Conservation (phyloP, 2,888 invertebrate genomes). For the Drepanosiphum platanoidis region DNA sequence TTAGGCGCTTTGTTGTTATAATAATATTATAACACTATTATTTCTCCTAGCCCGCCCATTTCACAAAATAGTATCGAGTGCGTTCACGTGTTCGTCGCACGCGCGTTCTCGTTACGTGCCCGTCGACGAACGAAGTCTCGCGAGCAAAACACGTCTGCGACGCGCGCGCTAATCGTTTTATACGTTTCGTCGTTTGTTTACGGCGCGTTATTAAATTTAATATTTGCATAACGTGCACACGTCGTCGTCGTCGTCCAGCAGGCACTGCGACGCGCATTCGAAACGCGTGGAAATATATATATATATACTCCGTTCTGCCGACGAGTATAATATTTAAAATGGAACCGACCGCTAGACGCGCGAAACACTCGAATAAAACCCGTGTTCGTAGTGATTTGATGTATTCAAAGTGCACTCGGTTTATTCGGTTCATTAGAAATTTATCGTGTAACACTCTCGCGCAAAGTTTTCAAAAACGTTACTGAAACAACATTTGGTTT, state of each 20-base stretch:
- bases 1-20: not conserved
- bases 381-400: conserved; percentile 15
- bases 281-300: too few species aligned
- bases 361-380: not conserved
- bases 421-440: conserved; percentile 48
- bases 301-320: not conserved
- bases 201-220: too few species aligned
- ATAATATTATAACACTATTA: not conserved
- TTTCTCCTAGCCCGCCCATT: too few species aligned
- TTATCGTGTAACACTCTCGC: conserved; percentile 14
- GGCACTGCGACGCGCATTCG: too few species aligned
- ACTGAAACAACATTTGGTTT: conserved; percentile 44
- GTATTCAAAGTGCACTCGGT: conserved; percentile 21
- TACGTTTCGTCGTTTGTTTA: too few species aligned
- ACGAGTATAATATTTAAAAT: not conserved
- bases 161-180: not conserved
- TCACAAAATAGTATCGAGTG: not conserved
- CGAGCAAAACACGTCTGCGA: too few species aligned
- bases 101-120: not conserved
- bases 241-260: too few species aligned
- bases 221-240: too few species aligned
- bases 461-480: conserved; percentile 44
- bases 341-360: not conserved
- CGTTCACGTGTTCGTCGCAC: not conserved
- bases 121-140: too few species aligned